phyloP scores from a whole-genome alignment of 1,140 invertebrate genomes.

The Helicoverpa zea region DNA sequence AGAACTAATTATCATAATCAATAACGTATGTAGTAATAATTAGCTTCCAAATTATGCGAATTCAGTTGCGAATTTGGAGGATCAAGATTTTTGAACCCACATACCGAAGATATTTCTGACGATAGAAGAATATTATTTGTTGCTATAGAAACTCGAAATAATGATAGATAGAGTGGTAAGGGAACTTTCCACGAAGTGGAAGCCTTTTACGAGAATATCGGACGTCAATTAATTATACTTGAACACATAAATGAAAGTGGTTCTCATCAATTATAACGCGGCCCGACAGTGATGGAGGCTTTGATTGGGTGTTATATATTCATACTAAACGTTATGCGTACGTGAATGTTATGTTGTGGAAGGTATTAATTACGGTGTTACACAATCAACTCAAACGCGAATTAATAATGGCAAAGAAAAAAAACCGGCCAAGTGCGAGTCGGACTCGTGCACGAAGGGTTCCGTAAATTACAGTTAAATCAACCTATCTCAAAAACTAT shows the following conservation, averaged over 20 bases:
- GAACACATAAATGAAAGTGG: slow-evolving; percentile 24
- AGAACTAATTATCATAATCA: background rate
- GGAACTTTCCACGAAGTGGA: slow-evolving; percentile 6
- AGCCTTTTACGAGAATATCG: slow-evolving; percentile 17
- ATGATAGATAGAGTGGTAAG: background rate
- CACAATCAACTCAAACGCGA: too few species aligned
- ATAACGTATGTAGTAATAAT: background rate
- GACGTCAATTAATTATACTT: slow-evolving; percentile 29
- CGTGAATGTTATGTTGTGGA: too few species aligned
- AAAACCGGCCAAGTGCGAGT: too few species aligned
- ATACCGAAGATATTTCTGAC: too few species aligned
- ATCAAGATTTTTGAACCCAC: too few species aligned
- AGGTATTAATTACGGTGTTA: too few species aligned
- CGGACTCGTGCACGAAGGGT: too few species aligned
- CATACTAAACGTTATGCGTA: background rate
- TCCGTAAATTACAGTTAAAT: too few species aligned
- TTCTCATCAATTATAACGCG: slow-evolving; percentile 21
- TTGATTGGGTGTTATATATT: background rate
- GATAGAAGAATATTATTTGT: too few species aligned
- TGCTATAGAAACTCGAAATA: too few species aligned
- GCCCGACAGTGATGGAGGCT: background rate
- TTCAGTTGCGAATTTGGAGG: background rate
- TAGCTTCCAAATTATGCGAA: background rate
- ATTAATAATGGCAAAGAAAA: too few species aligned
- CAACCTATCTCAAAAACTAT: too few species aligned